Evolutionary conservation across 1,140 invertebrate genomes (phyloP).

Genomic region (Psix sp.): DNA sequence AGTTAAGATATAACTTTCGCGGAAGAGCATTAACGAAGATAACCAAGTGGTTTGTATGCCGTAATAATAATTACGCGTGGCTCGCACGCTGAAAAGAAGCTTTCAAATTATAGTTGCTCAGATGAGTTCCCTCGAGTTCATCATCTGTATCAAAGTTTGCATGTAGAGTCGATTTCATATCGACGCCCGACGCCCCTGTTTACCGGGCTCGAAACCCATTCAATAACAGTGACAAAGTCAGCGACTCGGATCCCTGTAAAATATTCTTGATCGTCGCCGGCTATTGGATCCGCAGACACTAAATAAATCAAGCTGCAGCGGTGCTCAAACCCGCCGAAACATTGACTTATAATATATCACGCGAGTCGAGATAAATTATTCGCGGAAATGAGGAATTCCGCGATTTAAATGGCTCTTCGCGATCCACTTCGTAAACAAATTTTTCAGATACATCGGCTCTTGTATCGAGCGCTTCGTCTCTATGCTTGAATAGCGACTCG

Average conservation of each 20-base stretch:
- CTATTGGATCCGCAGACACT: not conserved
- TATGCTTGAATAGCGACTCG: not conserved
- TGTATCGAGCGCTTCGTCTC: not conserved
- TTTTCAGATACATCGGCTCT: not conserved
- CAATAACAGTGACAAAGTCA: not conserved
- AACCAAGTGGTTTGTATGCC: conserved; percentile 2
- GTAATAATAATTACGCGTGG: not conserved
- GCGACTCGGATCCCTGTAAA: not conserved
- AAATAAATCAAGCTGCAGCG: not conserved
- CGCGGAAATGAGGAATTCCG: too few relatives aligned
- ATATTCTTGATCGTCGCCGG: not conserved
- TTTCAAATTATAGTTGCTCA: too few relatives aligned
- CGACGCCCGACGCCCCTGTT: not conserved
- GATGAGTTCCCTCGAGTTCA: too few relatives aligned
- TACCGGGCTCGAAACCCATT: not conserved
- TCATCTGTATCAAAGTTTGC: too few relatives aligned
- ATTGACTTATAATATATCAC: too few relatives aligned
- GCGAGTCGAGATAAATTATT: too few relatives aligned
- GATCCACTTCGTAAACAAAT: conserved; percentile 1
- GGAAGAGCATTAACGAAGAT: not conserved
- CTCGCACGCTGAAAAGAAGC: not conserved
- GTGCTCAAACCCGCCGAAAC: too few relatives aligned
- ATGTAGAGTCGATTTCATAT: too few relatives aligned
- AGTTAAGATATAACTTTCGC: conserved; percentile 3
- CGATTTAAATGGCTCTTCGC: too few relatives aligned